These are phyloP conservation scores for Acleris laterana DNA, from an alignment of 2,888 invertebrate species.

Conservation along the genomic window DNA sequence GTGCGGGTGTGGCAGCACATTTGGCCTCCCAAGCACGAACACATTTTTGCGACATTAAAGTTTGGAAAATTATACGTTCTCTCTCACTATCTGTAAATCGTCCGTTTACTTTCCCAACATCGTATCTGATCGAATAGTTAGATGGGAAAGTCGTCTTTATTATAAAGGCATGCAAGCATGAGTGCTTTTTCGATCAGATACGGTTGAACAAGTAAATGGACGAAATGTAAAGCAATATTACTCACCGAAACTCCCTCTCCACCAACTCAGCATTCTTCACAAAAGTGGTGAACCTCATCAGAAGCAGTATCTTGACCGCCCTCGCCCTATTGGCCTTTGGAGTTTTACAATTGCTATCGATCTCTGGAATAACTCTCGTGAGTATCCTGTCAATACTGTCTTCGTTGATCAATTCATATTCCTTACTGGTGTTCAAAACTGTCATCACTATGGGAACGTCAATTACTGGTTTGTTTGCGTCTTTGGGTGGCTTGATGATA, in stretches of 20 bases:
- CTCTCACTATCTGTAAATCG: too few relatives aligned
- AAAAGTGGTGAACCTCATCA: background rate
- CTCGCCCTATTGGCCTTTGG: background rate
- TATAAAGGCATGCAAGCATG: too few relatives aligned
- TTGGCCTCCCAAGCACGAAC: too few relatives aligned
- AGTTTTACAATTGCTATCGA: background rate
- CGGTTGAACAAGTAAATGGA: too few relatives aligned
- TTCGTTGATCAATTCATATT: background rate
- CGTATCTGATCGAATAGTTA: too few relatives aligned
- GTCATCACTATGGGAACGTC: background rate
- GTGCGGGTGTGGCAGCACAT: too few relatives aligned
- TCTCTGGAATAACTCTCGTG: background rate
- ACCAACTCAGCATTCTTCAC: background rate
- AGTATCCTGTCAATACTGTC: background rate
- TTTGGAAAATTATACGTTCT: too few relatives aligned
- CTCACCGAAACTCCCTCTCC: constrained; percentile 15
- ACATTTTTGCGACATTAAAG: too few relatives aligned
- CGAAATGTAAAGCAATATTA: background rate
- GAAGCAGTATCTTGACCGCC: constrained; percentile 1
- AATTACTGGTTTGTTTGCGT: background rate
- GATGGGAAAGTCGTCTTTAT: too few relatives aligned
- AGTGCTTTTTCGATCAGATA: too few relatives aligned
- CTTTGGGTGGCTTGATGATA: background rate
- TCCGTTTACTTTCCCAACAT: too few relatives aligned
- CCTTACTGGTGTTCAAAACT: background rate